Conservation (phyloP, 2,888 invertebrate species). For the Cerastoderma edule region DNA sequence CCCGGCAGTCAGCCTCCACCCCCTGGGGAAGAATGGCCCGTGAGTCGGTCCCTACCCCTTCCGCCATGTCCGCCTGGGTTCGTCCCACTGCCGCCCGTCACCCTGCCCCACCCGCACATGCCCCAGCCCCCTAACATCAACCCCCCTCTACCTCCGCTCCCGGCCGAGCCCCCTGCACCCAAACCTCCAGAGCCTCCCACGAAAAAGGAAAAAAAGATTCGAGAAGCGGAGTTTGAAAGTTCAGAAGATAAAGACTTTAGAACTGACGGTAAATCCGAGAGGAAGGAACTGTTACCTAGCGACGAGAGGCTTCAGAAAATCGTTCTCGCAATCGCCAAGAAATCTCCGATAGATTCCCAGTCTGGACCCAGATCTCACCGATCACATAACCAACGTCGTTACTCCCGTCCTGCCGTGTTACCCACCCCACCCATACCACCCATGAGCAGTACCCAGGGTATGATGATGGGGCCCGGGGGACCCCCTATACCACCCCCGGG, state of each 20-base stretch:
- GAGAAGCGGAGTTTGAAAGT: conserved; percentile 1
- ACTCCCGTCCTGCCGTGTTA: conserved; percentile 1
- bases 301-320: conserved; percentile 53
- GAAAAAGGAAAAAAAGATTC: conserved; percentile 36
- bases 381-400: conserved; percentile 16
- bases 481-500: neutral
- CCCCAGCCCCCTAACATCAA: conserved; percentile 28
- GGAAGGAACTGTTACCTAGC: conserved; percentile 37
- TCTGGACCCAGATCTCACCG: conserved; percentile 26
- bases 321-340: conserved; percentile 50
- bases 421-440: conserved; percentile 20
- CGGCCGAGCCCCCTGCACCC: conserved; percentile 50
- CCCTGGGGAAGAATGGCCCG: conserved; percentile 61
- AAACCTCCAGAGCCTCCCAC: conserved; percentile 50
- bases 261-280: conserved; percentile 36
- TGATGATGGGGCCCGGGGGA: neutral
- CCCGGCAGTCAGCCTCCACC: conserved; percentile 60
- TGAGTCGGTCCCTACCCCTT: conserved; percentile 29
- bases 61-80: conserved; percentile 42
- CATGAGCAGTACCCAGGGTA: conserved; percentile 16
- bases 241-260: conserved; percentile 28
- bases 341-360: conserved; percentile 48
- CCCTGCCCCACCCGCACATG: conserved; percentile 30
- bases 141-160: conserved; percentile 42
- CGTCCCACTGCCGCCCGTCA: conserved; percentile 19